Base-by-base conservation (phyloP, 2,113 vertebrate genomes). In the Saccopteryx bilineata region DNA sequence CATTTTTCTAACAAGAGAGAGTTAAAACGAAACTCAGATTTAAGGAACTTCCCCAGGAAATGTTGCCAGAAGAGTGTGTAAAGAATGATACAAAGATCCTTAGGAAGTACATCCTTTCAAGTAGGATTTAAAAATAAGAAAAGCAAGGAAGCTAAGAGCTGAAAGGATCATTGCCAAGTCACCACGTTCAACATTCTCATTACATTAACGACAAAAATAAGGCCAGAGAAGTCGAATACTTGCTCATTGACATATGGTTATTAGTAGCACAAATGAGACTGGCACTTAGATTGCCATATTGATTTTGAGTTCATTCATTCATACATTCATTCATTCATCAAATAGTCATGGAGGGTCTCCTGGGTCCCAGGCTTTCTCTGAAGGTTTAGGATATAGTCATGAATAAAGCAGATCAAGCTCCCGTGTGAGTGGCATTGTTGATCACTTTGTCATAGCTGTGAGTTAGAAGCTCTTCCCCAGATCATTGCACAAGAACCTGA, bases 401-500 rank as follows among this genome's bases (percentile, higher is more conserved):
- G 7, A 87, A 54, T 74, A 78, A 61, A 46, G 74, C 50, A 26
- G 12, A 11, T 23, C 31, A 4, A n/a, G 17, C 28, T 71, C 54
- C 23, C 54, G 28, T 26, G 9, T 9, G 26, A 33, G 33, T 63
- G 18, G 71, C 6, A 46, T n/a, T 21, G n/a, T 26, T 68, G 85
- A 66, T 58, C 74, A 83, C 48, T 63, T 87, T 76, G 91, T 94
- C 74, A 81, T 52, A 66, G 68, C 58, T 93, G 60, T 93, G 60
- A 92, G 87, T 96, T 92, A 96, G 91, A 71, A 93, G 80, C 84
- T 68, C 15, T 24, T 95, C 83, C 66, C 28, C 79, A 87, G 75
- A 83, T 56, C 54, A 15, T 82, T 74, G 39, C 80, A 18, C 66
- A 96, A 94, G 95, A 97, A 96, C 95, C 71, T 23, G 94, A 95